Percentiles rank a stretch among this genome's conserved stretches.
These are phyloP conservation scores for Helicoverpa zea DNA, from an alignment of 1,140 invertebrate genomes.

Conservation along the genomic window DNA sequence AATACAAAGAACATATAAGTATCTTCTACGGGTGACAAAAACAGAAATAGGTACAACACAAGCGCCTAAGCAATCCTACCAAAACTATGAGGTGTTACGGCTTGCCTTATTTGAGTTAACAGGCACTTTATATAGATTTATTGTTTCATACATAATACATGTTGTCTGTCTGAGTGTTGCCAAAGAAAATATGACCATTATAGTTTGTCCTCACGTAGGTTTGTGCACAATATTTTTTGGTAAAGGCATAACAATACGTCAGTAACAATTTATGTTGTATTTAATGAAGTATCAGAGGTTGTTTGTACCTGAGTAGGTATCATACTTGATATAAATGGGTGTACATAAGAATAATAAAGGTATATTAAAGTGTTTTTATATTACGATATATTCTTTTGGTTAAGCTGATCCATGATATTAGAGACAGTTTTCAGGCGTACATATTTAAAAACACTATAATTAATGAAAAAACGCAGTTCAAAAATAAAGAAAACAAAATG, in stretches of 20 bases:
- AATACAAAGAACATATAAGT: too few species aligned
- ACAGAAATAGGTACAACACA: background rate
- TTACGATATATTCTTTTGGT: too few species aligned
- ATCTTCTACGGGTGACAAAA: too few species aligned
- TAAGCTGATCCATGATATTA: too few species aligned
- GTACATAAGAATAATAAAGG: background rate
- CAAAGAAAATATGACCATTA: slow-evolving; percentile 32
- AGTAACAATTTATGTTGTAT: background rate
- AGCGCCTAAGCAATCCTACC: slow-evolving; percentile 1
- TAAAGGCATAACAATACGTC: background rate
- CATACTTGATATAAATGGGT: too few species aligned
- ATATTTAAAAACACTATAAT: too few species aligned
- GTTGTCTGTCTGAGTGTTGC: slow-evolving; percentile 13
- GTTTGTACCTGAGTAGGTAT: too few species aligned
- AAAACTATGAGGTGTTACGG: slow-evolving; percentile 22
- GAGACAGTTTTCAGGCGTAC: too few species aligned
- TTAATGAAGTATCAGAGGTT: background rate
- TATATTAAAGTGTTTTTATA: background rate
- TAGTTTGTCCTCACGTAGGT: slow-evolving; percentile 14
- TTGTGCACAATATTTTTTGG: slow-evolving; percentile 12
- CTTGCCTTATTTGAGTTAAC: slow-evolving; percentile 39
- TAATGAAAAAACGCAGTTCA: too few species aligned
- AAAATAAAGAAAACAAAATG: too few species aligned
- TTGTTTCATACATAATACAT: slow-evolving; percentile 42
- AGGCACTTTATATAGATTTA: slow-evolving; percentile 47